Base-by-base conservation (phyloP, 1,140 invertebrate genomes). In the Dufourea novaeangliae region DNA sequence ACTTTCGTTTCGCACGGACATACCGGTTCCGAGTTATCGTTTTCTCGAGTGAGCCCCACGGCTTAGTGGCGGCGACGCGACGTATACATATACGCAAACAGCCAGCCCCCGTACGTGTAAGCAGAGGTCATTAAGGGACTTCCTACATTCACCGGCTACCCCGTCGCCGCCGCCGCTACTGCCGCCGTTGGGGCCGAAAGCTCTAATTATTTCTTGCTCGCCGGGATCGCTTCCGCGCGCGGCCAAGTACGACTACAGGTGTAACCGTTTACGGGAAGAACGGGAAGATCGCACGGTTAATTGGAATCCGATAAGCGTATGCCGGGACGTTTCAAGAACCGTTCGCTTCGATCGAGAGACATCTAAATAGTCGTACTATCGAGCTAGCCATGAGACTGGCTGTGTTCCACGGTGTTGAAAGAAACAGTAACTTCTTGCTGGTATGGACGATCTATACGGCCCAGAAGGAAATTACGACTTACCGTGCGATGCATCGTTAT, bases 191-290 rank as follows among this genome's bases (percentile, higher is more conserved):
- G 14, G 66, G 56, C 78, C 80, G 80, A 83, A 83, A 83, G 80
- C 82, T 84, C 82, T 84, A 84, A 84, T 84, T 84, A 84, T 84
- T 84, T 83, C 82, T 82, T 82, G 79, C 80, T 81, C 72, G 62
- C 22, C 64, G 77, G 74, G 80, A 83, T 75, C 69, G 46, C 70
- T 72, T 72, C 70, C 70, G 70, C 41, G 70, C 70, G 70, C 70
- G 39, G 59, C 59, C 59, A 62, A 62, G 20, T 62, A 62, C 56
- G 52, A 22, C 56, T 39, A 72, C 70, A 72, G 70, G 70, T 72
- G 70, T 72, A 72, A 72, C 70, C 70, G 70, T 72, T 72, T 72
- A 72, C 70, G 57, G 57, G 57, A 72, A 72, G 70, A 63, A 62
- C 69, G 70, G 17, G 50, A 11, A 59, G 70, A 72, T 72, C 70